Percentiles rank a stretch among this genome's conserved stretches.
phyloP scores from a whole-genome alignment of 2,888 invertebrate species.

The Pegoplata infirma region DNA sequence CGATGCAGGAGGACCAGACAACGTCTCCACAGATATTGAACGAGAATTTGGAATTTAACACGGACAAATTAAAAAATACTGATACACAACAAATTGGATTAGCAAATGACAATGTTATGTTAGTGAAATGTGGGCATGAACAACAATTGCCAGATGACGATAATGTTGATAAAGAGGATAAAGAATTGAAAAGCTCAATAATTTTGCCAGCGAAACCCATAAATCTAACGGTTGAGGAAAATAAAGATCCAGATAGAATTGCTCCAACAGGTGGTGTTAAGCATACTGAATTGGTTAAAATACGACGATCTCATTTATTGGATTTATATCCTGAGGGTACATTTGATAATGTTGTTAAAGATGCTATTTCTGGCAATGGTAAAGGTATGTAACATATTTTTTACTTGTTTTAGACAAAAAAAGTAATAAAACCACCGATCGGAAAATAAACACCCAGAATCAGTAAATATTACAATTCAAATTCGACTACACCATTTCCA shows the following conservation, averaged over 20 bases:
- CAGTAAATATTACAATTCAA: no score
- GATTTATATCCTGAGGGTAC: constrained; percentile 79
- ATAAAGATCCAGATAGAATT: not conserved
- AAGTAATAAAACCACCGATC: no score
- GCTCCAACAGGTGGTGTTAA: not conserved
- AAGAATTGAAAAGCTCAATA: constrained; percentile 15
- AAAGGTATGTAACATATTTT: constrained; percentile 68
- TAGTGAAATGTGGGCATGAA: not conserved
- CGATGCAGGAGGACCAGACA: not conserved
- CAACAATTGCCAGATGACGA: constrained; percentile 7
- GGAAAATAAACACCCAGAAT: no score
- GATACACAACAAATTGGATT: not conserved
- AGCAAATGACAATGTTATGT: not conserved
- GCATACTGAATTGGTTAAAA: constrained; percentile 62
- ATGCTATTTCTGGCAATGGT: constrained; percentile 53
- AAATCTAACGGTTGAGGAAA: not conserved
- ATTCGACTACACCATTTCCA: no score
- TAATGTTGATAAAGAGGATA: constrained; percentile 43
- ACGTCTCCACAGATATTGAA: not conserved
- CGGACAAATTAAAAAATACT: not conserved
- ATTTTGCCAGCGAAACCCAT: not conserved
- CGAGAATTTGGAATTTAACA: not conserved
- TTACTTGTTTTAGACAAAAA: no score
- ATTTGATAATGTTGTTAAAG: constrained; percentile 59
- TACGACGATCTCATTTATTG: constrained; percentile 79